A percentile compares a stretch with the other conserved stretches of the same genome.
Conservation (phyloP, 2,888 invertebrate genomes). For the Acronicta aceris region DNA sequence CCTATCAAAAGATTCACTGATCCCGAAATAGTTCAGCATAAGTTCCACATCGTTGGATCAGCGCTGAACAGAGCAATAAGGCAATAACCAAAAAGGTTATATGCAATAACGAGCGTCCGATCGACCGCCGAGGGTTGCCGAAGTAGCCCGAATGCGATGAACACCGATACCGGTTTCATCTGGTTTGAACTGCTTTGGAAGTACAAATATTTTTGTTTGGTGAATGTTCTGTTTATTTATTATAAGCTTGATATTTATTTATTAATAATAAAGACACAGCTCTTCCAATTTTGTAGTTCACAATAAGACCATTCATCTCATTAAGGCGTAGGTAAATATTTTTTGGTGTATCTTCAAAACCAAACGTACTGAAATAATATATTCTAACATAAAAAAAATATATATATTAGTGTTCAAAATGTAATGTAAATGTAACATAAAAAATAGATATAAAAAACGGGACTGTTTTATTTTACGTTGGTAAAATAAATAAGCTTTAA, state of each 20-base stretch:
- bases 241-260: conserved; percentile 4
- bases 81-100: conserved; percentile 59
- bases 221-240: conserved; percentile 39
- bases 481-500: no score
- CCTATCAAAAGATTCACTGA: conserved; percentile 54
- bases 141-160: conserved; percentile 49
- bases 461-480: no score
- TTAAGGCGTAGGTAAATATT: no score
- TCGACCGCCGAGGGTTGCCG: conserved; percentile 46
- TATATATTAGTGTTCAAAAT: no score
- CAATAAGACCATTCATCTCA: no score
- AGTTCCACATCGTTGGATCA: conserved; percentile 53
- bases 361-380: no score
- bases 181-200: conserved; percentile 47
- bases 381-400: no score
- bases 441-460: no score
- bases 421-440: no score
- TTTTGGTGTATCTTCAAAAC: no score
- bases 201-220: conserved; percentile 31
- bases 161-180: conserved; percentile 51
- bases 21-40: conserved; percentile 52
- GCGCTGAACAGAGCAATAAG: conserved; percentile 56
- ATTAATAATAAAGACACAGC: no score
- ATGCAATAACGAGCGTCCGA: conserved; percentile 51
- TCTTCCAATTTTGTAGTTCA: no score